A percentile compares a stretch with the other conserved stretches of the same genome.
These are phyloP conservation scores for Myotis yumanensis DNA, from an alignment of 2,113 vertebrate genomes.

Conservation along the genomic window DNA sequence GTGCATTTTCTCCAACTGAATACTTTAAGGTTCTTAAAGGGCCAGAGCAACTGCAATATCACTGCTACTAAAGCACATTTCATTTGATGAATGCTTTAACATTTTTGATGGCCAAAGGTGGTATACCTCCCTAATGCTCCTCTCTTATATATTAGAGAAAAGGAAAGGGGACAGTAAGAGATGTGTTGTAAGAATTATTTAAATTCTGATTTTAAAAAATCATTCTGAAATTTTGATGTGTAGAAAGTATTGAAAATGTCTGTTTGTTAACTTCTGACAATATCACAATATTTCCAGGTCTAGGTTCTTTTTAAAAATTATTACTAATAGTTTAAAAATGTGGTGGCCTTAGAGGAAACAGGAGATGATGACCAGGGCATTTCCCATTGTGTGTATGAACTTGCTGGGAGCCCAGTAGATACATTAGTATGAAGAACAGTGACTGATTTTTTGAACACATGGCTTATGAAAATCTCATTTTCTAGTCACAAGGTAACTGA, in stretches of 20 bases:
- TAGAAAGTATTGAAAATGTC: not conserved
- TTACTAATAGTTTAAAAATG: not conserved
- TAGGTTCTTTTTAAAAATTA: not conserved
- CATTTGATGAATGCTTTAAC: not conserved
- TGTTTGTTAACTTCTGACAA: not conserved
- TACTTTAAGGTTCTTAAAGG: constrained; percentile 47
- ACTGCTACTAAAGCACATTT: not conserved
- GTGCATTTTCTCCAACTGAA: constrained; percentile 8
- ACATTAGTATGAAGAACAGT: not conserved
- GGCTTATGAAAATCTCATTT: constrained; percentile 46
- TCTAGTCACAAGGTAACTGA: not conserved
- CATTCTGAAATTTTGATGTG: constrained; percentile 4
- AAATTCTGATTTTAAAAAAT: constrained; percentile 13
- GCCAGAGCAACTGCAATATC: not conserved
- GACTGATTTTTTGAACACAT: not conserved
- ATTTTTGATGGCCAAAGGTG: constrained; percentile 29
- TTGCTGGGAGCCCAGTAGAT: not conserved
- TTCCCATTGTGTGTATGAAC: not conserved
- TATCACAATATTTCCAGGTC: not conserved
- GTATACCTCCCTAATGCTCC: not conserved
- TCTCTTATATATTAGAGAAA: not conserved
- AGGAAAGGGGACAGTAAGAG: not conserved
- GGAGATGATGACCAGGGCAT: not conserved
- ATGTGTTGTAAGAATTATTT: constrained; percentile 36
- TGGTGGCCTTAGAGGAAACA: not conserved